Evolutionary conservation across 2,113 vertebrate genomes (phyloP), one percentile per base, ranked within the genome.

Genomic region (Onychorhynchus coronatus): DNA sequence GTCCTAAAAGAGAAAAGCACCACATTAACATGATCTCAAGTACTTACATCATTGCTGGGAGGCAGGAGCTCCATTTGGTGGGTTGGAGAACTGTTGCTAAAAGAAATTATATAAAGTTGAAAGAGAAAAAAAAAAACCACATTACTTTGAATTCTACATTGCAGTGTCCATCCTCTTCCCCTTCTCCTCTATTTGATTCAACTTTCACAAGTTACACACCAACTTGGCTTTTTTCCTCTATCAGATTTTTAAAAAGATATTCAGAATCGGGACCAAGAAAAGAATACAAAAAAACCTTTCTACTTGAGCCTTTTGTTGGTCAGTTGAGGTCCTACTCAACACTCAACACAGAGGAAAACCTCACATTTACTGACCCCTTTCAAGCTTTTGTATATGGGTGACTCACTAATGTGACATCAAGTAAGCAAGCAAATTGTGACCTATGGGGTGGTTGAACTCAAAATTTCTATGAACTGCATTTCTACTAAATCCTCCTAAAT

Each of bases 11-110:
- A 98, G 96, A 95, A 97, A 97, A 95, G 96, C 95, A 96, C 70
- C 93, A 95, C 80, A 92, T 97, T 97, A 97, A 97, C 96, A 96
- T 77, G 63, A 91, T 46, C 92, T 58, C 95, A 79, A 42, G 95
- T 98, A 99, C 99, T 99, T 98, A 99, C 99, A 76, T 99, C 99
- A 91, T 97, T 98, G 98, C 97, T 97, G 89, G 98, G 56, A 88
- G 98, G 94, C 94, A 98, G 97, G 96, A 98, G 96, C 95, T 99
- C 99, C 97, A 97, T 98, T 17, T 98, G 98, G 95, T 98, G 98
- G 91, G 98, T 98, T 85, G 99, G 98, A 96, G 98, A 99, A 97
- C 97, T 98, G 98, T 99, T 98, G 96, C 99, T 99, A 98, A 95
- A 98, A 97, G 79, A 90, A 97, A 90, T 96, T 89, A 85, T 46